Conservation (phyloP, 92 coral and sea anemone species). For the Phymanthus crucifer region DNA sequence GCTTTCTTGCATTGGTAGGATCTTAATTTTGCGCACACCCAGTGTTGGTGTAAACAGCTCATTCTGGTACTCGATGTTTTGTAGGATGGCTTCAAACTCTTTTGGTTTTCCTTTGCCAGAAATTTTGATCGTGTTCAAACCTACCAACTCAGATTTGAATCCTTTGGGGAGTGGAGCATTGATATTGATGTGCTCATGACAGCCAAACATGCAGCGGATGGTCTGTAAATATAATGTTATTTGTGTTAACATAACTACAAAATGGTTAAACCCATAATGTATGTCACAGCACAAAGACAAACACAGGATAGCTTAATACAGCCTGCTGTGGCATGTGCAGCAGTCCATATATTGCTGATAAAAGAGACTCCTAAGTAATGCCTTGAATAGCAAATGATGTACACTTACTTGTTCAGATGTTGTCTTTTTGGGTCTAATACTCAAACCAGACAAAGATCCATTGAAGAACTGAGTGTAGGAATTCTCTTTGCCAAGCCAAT, state of each 20-base stretch:
- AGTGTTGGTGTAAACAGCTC: constrained; percentile 80
- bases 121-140: constrained; percentile 60
- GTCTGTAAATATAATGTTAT: constrained; percentile 41
- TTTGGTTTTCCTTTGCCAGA: constrained; percentile 75
- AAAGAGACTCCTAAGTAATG: no score
- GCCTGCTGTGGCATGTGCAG: no score
- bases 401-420: constrained; percentile 65
- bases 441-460: constrained; percentile 84
- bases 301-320: no score
- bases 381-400: neutral
- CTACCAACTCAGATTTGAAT: constrained; percentile 55
- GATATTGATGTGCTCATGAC: constrained; percentile 85
- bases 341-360: no score
- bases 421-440: constrained; percentile 64
- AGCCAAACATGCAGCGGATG: constrained; percentile 71
- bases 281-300: no score
- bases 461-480: constrained; percentile 61
- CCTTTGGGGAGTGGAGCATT: constrained; percentile 70
- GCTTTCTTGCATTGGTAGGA: constrained; percentile 49
- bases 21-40: constrained; percentile 72
- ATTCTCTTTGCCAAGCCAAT: constrained; percentile 73
- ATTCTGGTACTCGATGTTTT: constrained; percentile 75
- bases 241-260: no score
- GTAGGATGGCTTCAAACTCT: constrained; percentile 70
- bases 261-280: neutral